These are phyloP conservation scores for Bombus sylvicola DNA, from an alignment of 1,140 invertebrate genomes.

Conservation along the genomic window DNA sequence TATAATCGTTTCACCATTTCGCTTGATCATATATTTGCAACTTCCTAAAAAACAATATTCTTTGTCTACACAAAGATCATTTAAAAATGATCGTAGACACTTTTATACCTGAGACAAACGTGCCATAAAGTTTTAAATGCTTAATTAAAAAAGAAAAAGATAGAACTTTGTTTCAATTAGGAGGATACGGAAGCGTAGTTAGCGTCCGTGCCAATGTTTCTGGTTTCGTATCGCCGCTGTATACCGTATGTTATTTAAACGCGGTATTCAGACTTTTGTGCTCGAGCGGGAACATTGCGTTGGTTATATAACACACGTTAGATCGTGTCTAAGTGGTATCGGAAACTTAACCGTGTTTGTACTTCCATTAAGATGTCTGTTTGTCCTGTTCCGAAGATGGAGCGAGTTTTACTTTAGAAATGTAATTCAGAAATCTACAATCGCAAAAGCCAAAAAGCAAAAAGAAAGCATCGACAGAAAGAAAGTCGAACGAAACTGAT, in stretches of 20 bases:
- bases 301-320: background rate
- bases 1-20: too few relatives aligned
- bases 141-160: too few relatives aligned
- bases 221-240: background rate
- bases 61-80: background rate
- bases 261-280: background rate
- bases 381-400: background rate
- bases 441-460: too few relatives aligned
- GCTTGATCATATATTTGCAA: too few relatives aligned
- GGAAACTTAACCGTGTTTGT: background rate
- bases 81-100: too few relatives aligned
- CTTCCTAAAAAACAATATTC: background rate
- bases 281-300: background rate
- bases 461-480: background rate
- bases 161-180: too few relatives aligned
- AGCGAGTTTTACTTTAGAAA: background rate
- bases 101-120: too few relatives aligned
- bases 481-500: too few relatives aligned
- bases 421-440: too few relatives aligned
- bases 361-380: background rate
- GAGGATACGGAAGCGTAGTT: too few relatives aligned
- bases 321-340: background rate
- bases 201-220: background rate
- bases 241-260: background rate
- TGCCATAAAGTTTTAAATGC: too few relatives aligned